Percentiles rank a stretch among this genome's conserved stretches.
These are phyloP conservation scores for Troilus luridus DNA, from an alignment of 2,888 invertebrate species.

Conservation along the genomic window DNA sequence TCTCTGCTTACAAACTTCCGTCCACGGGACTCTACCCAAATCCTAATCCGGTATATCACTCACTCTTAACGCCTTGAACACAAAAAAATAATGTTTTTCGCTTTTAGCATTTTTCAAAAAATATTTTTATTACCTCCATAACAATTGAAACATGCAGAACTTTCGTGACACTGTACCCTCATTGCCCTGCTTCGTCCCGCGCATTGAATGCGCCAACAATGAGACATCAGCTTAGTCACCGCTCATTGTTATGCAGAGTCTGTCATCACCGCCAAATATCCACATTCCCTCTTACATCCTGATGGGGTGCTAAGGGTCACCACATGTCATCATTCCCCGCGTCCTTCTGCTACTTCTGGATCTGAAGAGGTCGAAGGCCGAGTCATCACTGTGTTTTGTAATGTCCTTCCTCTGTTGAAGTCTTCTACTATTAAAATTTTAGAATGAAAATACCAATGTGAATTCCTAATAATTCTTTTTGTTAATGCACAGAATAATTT, in stretches of 20 bases:
- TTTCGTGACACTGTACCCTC: not conserved
- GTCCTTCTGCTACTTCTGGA: conserved; percentile 58
- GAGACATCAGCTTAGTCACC: conserved; percentile 22
- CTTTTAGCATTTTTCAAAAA: no score
- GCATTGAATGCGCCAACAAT: not conserved
- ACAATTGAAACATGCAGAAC: no score
- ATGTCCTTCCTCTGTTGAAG: not conserved
- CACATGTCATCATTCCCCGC: not conserved
- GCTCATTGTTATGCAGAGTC: not conserved
- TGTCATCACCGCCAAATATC: conserved; percentile 22
- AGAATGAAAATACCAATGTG: not conserved
- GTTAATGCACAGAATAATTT: no score
- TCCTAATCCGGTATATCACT: no score
- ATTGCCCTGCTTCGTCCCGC: not conserved
- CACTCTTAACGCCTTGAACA: no score
- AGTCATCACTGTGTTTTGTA: not conserved
- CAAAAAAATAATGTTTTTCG: no score
- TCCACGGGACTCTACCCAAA: no score
- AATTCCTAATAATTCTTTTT: no score
- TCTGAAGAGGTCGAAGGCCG: conserved; percentile 54
- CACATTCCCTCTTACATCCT: not conserved
- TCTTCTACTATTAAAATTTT: not conserved
- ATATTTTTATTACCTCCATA: no score
- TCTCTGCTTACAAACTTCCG: no score
- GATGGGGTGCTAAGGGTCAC: conserved; percentile 8